Percentiles rank a stretch among this genome's conserved stretches.
Conservation (phyloP, 2,888 invertebrate genomes). For the Dasysyrphus tricinctus region DNA sequence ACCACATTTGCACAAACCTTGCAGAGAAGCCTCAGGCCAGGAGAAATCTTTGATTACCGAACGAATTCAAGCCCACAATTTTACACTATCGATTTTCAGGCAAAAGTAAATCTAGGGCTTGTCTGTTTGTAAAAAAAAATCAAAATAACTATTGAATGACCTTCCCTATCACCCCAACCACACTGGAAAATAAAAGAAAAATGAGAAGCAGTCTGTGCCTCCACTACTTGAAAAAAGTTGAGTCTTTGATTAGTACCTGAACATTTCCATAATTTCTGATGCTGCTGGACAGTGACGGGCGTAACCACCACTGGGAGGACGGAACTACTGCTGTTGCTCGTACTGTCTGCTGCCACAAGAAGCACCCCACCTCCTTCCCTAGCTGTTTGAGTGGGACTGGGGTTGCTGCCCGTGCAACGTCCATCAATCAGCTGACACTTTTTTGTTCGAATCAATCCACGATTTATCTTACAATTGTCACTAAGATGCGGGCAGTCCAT, state of each 20-base stretch:
- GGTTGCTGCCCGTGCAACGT: conserved; percentile 80
- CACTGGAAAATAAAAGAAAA: conserved; percentile 5
- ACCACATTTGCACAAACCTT: neutral
- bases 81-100: conserved; percentile 58
- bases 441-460: conserved; percentile 83
- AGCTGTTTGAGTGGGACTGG: conserved; percentile 84
- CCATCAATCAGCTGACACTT: conserved; percentile 85
- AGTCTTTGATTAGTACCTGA: conserved; percentile 73
- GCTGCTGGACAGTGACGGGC: conserved; percentile 37
- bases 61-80: neutral
- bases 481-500: conserved; percentile 89
- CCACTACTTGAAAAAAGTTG: neutral
- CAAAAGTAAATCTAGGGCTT: neutral
- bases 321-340: conserved; percentile 79
- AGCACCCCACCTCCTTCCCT: conserved; percentile 36
- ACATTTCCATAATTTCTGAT: conserved; percentile 77
- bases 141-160: conserved; percentile 38
- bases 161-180: conserved; percentile 49
- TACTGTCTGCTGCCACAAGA: conserved; percentile 46
- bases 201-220: neutral
- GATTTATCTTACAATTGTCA: conserved; percentile 86
- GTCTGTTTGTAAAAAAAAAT: neutral
- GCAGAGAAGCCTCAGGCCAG: neutral
- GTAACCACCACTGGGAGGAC: conserved; percentile 75
- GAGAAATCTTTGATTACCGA: conserved; percentile 5